These are phyloP conservation scores for Limonius californicus DNA, from an alignment of 1,140 invertebrate genomes.

Conservation along the genomic window DNA sequence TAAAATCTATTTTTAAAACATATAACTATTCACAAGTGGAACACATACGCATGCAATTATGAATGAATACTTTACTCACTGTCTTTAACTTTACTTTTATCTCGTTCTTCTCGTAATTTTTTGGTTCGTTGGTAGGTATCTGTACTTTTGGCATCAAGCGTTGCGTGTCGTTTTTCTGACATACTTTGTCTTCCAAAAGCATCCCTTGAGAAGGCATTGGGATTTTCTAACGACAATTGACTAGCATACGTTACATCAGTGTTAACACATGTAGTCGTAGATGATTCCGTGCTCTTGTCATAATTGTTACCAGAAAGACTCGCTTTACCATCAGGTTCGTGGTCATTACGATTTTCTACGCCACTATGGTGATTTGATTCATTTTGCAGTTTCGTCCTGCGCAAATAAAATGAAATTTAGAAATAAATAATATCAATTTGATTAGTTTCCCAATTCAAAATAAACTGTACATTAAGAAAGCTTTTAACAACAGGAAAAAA, in stretches of 20 bases:
- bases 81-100: slow-evolving; percentile 45
- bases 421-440: too few species aligned
- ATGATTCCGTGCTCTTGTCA: slow-evolving; percentile 38
- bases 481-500: too few species aligned
- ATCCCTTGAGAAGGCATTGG: slow-evolving; percentile 64
- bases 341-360: slow-evolving; percentile 40
- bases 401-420: too few species aligned
- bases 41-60: too few species aligned
- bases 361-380: slow-evolving; percentile 6
- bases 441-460: too few species aligned
- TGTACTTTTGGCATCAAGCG: slow-evolving; percentile 88
- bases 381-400: not conserved
- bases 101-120: slow-evolving; percentile 66
- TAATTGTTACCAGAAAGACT: slow-evolving; percentile 29
- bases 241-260: slow-evolving; percentile 71
- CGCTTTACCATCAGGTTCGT: slow-evolving; percentile 44
- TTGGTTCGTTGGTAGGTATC: slow-evolving; percentile 94
- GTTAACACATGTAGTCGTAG: slow-evolving; percentile 29
- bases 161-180: slow-evolving; percentile 94
- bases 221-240: slow-evolving; percentile 72
- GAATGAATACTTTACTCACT: slow-evolving; percentile 21
- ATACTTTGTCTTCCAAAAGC: slow-evolving; percentile 93
- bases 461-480: not conserved
- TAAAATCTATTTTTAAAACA: not conserved
- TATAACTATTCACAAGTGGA: not conserved